phyloP scores from a whole-genome alignment of 2,113 vertebrate species.

The Dipodomys ordii region DNA sequence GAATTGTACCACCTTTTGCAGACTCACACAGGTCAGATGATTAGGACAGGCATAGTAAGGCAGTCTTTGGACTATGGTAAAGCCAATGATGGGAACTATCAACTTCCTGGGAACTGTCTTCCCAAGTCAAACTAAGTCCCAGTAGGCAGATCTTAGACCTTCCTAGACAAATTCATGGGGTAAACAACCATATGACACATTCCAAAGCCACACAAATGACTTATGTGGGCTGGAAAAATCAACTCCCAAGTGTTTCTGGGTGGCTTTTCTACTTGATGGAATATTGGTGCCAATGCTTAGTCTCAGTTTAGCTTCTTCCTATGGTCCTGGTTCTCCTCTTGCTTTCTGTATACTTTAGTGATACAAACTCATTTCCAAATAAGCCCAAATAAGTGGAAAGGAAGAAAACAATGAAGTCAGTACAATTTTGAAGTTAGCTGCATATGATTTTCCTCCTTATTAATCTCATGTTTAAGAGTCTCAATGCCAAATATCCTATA shows the following conservation, averaged over 20 bases:
- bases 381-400: slow-evolving; percentile 60
- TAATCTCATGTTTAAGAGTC: slow-evolving; percentile 44
- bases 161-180: slow-evolving; percentile 36
- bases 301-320: slow-evolving; percentile 40
- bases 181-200: slow-evolving; percentile 26
- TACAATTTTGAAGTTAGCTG: slow-evolving; percentile 41
- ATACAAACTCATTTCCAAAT: slow-evolving; percentile 52
- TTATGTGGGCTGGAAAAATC: slow-evolving; percentile 35
- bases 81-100: slow-evolving; percentile 18
- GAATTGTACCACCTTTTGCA: slow-evolving; percentile 64
- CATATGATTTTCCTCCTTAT: background rate
- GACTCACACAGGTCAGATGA: slow-evolving; percentile 55
- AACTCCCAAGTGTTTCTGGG: slow-evolving; percentile 32
- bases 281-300: slow-evolving; percentile 37
- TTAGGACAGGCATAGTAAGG: slow-evolving; percentile 39
- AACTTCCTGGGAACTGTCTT: slow-evolving; percentile 46
- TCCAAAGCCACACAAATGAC: slow-evolving; percentile 46
- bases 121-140: slow-evolving; percentile 46
- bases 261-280: slow-evolving; percentile 51
- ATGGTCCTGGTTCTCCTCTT: background rate
- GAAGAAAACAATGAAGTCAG: slow-evolving; percentile 1
- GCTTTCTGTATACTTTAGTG: slow-evolving; percentile 55
- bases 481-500: background rate
- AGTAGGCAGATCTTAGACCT: slow-evolving; percentile 20
- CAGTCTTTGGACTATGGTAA: background rate